Evolutionary conservation across 2,888 invertebrate species (phyloP), one percentile per base, ranked within the genome.

Genomic region (Cataglyphis albicans): DNA sequence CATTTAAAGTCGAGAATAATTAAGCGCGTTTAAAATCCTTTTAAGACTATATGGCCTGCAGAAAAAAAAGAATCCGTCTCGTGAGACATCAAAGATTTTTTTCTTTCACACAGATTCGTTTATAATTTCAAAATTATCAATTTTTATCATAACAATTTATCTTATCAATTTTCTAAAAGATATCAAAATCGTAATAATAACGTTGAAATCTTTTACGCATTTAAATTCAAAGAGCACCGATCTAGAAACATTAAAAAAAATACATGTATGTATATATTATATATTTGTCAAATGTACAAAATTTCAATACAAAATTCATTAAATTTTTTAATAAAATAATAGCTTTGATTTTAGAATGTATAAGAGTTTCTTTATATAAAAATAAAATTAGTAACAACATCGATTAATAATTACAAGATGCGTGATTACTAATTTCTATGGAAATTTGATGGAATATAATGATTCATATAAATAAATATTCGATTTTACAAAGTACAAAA

Each of bases 1-100:
- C 86, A 90, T 92, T 92, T 86, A 82, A 88, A 91, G 88, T 83
- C 88, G 38, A 55, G 32, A 32, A 35, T 73, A 85, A 81, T 44
- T 63, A 44, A 21, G n/a, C 1, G 15, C 6, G 35, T 15, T 44
- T 59, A 57, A 44, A 1, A 21, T 35, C 15, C 21, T 29, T 55
- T 7, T 3, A 18, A n/a, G 12, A 12, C n/a, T 12, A n/a, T 9
- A 38, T 9, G 21, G n/a, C 0, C 1, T 7, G 5, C 9, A 29
- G n/a, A 41, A 32, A 72, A 72, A 25, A 4, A 35, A 67, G 0
- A 57, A 35, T 70, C 55, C 1, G 35, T 21, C 1, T 55, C 21
- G 35, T n/a, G 52, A n/a, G n/a, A 32, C 15, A 15, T 21, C 9
- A 10, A 2, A 15, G 52, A 12, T 15, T 12, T 21, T 5, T 15